Base-by-base conservation (phyloP, 2,113 vertebrate genomes). In the Poeciliopsis retropinna region DNA sequence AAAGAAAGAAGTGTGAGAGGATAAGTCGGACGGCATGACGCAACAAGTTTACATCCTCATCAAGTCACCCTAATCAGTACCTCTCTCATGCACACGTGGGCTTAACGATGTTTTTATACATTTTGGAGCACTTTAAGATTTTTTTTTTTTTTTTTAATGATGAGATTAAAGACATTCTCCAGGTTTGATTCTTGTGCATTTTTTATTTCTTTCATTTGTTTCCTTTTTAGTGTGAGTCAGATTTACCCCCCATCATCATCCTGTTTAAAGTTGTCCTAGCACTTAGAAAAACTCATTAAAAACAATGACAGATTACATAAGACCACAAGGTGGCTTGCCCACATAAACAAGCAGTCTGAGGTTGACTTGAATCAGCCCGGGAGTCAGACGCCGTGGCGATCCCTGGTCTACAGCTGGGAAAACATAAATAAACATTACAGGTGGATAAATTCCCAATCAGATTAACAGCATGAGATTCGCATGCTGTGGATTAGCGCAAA, bases 21-120 rank as follows among this genome's bases (percentile, higher is more conserved):
- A 17, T 17, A 54, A 67, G 31, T 75, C 14, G 27, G 54, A 72
- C 11, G 57, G 47, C 82, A 73, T 75, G 84, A 86, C 78, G 81
- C 62, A 85, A 84, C 85, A 89, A 29, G 88, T 81, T 77, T 71
- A 62, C 44, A 57, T 2, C 4, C 57, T 63, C 25, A 27, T 41
- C 57, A 34, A 62, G 17, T 27, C 1, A 1, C 11, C 31, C 47
- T 51, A 22, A 14, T 10, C 4, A 4, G 29, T 34, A 15, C 60
- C n/a, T 69, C 12, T 64, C 44, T 51, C 28, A 17, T 65, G 75
- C 72, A 75, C 62, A 41, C 39, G 13, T 17, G 13, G 3, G 32
- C 73, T 67, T 31, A n/a, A 31, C 13, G 1, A 4, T 2, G 61
- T 15, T 54, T 28, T 67, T 27, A 47, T 41, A n/a, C 39, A 54